Conservation (phyloP, 1,140 invertebrate species). For the Bathynomus jamesi region DNA sequence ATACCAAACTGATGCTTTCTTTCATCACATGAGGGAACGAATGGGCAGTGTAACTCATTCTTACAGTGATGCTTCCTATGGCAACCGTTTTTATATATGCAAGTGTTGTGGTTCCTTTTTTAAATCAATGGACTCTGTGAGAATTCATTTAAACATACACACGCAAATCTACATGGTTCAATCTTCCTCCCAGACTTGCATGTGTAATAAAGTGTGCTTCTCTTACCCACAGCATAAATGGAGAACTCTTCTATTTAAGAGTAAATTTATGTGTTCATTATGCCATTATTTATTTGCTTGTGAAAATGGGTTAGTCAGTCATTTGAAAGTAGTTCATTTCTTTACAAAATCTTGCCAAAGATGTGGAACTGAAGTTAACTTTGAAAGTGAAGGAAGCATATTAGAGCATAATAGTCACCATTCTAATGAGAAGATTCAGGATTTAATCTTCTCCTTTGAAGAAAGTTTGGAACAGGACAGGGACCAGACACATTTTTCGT, state of each 20-base stretch:
- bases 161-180: constrained; percentile 18
- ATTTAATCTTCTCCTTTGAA: not conserved
- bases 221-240: constrained; percentile 16
- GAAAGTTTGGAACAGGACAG: not conserved
- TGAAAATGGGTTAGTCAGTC: constrained; percentile 14
- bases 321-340: constrained; percentile 22
- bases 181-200: not conserved
- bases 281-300: constrained; percentile 29
- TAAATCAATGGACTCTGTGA: constrained; percentile 21
- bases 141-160: constrained; percentile 28
- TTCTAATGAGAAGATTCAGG: not conserved
- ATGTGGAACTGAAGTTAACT: constrained; percentile 5
- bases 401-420: not conserved
- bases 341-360: constrained; percentile 3
- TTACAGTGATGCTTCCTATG: constrained; percentile 6
- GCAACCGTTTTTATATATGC: constrained; percentile 8
- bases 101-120: not conserved
- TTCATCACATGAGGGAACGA: not conserved
- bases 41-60: not conserved
- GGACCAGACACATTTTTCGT: constrained; percentile 12
- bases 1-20: not conserved
- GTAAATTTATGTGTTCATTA: constrained; percentile 11
- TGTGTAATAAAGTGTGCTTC: constrained; percentile 13
- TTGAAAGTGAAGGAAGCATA: not conserved
- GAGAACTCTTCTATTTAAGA: constrained; percentile 15